These are phyloP conservation scores for Pollenia amentaria DNA, from an alignment of 2,888 invertebrate species.

Conservation along the genomic window DNA sequence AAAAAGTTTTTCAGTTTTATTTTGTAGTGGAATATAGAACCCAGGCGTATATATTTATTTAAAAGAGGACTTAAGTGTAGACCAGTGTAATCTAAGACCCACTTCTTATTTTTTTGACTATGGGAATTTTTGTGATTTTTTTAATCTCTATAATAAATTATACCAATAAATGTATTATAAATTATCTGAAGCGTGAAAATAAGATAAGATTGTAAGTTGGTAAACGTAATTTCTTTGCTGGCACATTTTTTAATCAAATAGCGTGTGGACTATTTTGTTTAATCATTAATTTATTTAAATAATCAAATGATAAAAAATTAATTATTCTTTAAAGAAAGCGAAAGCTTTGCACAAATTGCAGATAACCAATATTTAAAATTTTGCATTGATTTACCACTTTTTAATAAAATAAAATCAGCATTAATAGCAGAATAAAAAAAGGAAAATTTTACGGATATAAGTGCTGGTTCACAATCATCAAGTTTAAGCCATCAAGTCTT, in stretches of 20 bases:
- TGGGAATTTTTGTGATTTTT: constrained; percentile 4
- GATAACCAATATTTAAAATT: neutral
- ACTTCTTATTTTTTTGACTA: neutral
- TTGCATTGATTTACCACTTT: constrained; percentile 1
- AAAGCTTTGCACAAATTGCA: neutral
- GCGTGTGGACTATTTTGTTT: neutral
- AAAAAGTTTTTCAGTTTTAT: too few species aligned
- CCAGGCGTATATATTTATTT: too few species aligned
- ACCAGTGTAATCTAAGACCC: neutral
- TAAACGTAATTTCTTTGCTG: constrained; percentile 1
- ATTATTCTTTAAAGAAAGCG: neutral
- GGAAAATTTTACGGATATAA: neutral
- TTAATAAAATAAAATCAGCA: neutral
- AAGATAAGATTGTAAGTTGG: constrained; percentile 13
- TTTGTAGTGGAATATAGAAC: too few species aligned
- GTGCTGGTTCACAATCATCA: too few species aligned
- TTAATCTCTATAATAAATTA: constrained; percentile 1
- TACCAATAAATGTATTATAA: constrained; percentile 7
- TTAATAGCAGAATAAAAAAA: neutral
- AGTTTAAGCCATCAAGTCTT: too few species aligned
- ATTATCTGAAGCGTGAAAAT: too few species aligned
- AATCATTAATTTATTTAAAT: constrained; percentile 25
- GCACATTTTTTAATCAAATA: neutral
- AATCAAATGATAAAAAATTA: constrained; percentile 1
- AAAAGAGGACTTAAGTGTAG: neutral